These are phyloP conservation scores for Aphrocallistes beatrix DNA, from an alignment of 37 sponge, comb jelly and placozoan genomes.

Conservation along the genomic window DNA sequence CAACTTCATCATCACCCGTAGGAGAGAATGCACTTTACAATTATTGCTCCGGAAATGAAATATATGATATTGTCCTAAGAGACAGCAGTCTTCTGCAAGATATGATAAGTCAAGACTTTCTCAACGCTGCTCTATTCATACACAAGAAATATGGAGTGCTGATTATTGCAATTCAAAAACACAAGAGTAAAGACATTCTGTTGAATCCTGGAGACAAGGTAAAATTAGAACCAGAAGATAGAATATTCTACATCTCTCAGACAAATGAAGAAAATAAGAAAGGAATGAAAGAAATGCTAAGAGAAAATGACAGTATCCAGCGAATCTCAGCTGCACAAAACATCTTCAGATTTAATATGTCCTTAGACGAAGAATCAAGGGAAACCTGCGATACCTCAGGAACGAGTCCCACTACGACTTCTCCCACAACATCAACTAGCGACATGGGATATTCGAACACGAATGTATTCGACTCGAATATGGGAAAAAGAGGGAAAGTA, in stretches of 20 bases:
- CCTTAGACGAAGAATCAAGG: background rate
- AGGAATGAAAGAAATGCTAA: background rate
- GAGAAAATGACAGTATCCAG: background rate
- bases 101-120: constrained; percentile 58
- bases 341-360: background rate
- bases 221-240: constrained; percentile 34
- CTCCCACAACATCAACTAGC: background rate
- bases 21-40: constrained; percentile 4
- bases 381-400: background rate
- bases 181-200: constrained; percentile 12
- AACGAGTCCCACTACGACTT: background rate
- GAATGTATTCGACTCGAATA: background rate
- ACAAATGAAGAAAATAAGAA: constrained; percentile 40
- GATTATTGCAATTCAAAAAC: constrained; percentile 32
- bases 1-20: background rate
- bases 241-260: constrained; percentile 48
- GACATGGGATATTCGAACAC: background rate
- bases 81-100: constrained; percentile 48
- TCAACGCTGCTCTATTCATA: constrained; percentile 46
- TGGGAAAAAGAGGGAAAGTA: background rate
- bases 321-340: background rate
- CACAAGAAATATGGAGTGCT: background rate
- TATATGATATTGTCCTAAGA: constrained; percentile 44
- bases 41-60: constrained; percentile 47
- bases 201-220: constrained; percentile 54